A percentile compares a stretch with the other conserved stretches of the same genome.
Conservation (phyloP, 2,797 vertebrate genomes). For the Mus caroli region DNA sequence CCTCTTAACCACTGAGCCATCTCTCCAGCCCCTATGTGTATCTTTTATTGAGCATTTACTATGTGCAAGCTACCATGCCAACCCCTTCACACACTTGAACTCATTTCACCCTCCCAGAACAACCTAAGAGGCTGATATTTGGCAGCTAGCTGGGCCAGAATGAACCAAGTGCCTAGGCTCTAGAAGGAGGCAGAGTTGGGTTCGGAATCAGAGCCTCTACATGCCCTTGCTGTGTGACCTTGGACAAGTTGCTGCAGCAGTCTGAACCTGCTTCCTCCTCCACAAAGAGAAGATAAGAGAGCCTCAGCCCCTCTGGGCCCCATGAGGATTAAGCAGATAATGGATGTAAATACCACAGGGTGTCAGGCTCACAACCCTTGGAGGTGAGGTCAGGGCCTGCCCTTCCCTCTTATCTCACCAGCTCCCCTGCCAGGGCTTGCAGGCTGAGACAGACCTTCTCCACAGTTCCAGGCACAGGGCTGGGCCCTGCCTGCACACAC, state of each 20-base stretch:
- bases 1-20: too few species aligned
- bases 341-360: constrained; percentile 20
- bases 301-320: constrained; percentile 52
- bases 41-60: constrained; percentile 4
- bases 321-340: constrained; percentile 69
- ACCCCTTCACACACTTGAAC: background rate
- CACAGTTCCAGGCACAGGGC: constrained; percentile 72
- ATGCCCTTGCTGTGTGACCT: constrained; percentile 65
- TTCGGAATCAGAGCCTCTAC: constrained; percentile 27
- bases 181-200: constrained; percentile 3
- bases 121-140: background rate
- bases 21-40: background rate
- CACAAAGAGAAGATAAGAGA: constrained; percentile 58
- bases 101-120: constrained; percentile 10
- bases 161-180: background rate
- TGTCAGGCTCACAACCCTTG: constrained; percentile 56
- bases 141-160: background rate
- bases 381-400: constrained; percentile 55
- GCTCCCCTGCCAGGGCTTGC: constrained; percentile 73
- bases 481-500: constrained; percentile 63
- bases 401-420: constrained; percentile 77
- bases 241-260: constrained; percentile 65
- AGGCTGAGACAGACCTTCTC: constrained; percentile 73
- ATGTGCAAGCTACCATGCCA: background rate
- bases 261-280: constrained; percentile 69